Evolutionary conservation across 2,113 vertebrate species (phyloP).

Genomic region (Hippocampus barbouri): DNA sequence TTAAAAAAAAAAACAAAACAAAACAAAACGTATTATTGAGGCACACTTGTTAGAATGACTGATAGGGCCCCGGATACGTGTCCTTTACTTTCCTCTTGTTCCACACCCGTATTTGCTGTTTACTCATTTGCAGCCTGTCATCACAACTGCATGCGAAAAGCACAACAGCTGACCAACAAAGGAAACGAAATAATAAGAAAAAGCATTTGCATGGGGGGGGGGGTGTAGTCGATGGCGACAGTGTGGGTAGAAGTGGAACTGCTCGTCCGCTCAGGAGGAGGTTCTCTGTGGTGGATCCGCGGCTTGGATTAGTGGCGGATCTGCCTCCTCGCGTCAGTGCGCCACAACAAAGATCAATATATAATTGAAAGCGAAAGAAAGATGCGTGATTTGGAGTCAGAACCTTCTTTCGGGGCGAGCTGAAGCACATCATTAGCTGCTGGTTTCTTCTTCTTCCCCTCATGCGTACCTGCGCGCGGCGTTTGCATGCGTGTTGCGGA

Average conservation of each 20-base stretch:
- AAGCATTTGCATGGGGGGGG: slow-evolving; percentile 50
- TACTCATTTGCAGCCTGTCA: too few species aligned
- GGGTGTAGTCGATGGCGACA: background rate
- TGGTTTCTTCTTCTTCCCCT: background rate
- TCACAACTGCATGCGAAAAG: too few species aligned
- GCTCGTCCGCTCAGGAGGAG: slow-evolving; percentile 37
- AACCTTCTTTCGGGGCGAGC: slow-evolving; percentile 41
- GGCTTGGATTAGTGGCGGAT: slow-evolving; percentile 46
- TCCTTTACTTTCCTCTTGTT: too few species aligned
- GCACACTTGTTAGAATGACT: too few species aligned
- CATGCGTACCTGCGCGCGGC: slow-evolving; percentile 10
- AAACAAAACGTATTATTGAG: too few species aligned
- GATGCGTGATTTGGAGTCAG: slow-evolving; percentile 16
- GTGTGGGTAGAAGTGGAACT: background rate
- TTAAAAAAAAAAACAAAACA: too few species aligned
- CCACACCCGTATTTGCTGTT: too few species aligned
- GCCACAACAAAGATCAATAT: slow-evolving; percentile 51
- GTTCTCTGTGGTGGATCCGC: slow-evolving; percentile 53
- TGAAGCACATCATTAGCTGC: slow-evolving; percentile 42
- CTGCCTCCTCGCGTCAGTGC: slow-evolving; percentile 33
- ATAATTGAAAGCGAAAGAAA: slow-evolving; percentile 45
- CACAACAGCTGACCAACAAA: slow-evolving; percentile 16
- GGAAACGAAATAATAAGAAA: slow-evolving; percentile 30
- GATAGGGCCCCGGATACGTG: too few species aligned
- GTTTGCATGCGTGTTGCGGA: too few species aligned